Evolutionary conservation across 2,113 vertebrate genomes (phyloP).

Genomic region (Gasterosteus nipponicus): DNA sequence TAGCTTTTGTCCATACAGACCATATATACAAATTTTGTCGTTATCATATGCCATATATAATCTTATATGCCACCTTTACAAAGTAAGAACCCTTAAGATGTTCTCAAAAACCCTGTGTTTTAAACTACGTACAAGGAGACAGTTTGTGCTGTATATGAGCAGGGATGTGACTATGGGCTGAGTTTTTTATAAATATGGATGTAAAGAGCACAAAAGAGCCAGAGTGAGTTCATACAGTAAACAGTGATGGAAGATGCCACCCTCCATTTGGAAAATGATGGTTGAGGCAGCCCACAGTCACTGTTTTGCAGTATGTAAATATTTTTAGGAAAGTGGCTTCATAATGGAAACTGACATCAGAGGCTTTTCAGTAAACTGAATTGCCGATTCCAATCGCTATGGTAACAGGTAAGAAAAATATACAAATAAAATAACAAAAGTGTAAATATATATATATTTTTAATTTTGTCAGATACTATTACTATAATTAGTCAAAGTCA

Average conservation of each 20-base stretch:
- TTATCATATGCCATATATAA: too few relatives aligned
- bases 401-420: too few relatives aligned
- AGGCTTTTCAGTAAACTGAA: background rate
- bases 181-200: background rate
- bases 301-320: background rate
- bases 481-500: background rate
- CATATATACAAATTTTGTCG: background rate
- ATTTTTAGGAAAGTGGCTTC: background rate
- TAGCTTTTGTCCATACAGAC: background rate
- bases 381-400: background rate
- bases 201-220: background rate
- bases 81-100: background rate
- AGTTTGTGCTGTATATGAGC: background rate
- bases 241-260: background rate
- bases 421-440: background rate
- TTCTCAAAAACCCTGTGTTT: background rate
- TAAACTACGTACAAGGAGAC: background rate
- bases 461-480: too few relatives aligned
- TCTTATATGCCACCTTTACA: background rate
- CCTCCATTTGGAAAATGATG: background rate
- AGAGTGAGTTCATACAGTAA: background rate
- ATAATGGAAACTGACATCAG: background rate
- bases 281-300: background rate
- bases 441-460: too few relatives aligned
- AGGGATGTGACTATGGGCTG: background rate